These are phyloP conservation scores for Microctonus hyperodae DNA, from an alignment of 2,888 invertebrate genomes.

Conservation along the genomic window DNA sequence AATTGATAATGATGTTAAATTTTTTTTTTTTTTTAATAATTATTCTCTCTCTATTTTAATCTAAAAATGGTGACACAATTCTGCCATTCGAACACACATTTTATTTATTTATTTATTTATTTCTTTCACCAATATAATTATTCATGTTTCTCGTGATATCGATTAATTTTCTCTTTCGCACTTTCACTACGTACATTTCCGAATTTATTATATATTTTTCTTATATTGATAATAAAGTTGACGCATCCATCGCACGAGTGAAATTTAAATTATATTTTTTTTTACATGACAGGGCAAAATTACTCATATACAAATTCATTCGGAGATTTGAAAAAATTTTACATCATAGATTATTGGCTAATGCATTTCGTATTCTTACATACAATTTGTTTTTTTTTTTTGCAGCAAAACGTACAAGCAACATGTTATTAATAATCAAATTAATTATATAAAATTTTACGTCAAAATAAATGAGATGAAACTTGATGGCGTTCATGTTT, in stretches of 20 bases:
- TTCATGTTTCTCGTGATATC: not conserved
- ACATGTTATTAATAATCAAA: not conserved
- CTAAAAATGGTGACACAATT: constrained; percentile 19
- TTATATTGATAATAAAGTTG: not conserved
- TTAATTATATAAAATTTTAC: not conserved
- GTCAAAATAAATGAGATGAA: not conserved
- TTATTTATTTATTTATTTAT: not conserved
- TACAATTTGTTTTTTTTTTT: not conserved
- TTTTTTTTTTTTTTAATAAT: constrained; percentile 25
- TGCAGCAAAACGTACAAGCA: not conserved
- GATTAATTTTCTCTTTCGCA: not conserved
- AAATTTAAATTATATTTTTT: not conserved
- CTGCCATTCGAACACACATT: constrained; percentile 3
- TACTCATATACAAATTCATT: not conserved
- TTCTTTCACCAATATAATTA: not conserved
- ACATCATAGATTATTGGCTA: not conserved
- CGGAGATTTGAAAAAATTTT: not conserved
- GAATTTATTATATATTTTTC: not conserved
- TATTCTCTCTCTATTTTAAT: constrained; percentile 21
- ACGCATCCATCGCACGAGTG: not conserved
- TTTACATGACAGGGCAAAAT: not conserved
- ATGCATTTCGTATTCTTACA: not conserved
- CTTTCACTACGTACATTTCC: not conserved
- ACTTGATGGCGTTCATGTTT: not conserved
- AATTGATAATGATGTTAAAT: constrained; percentile 28